Conservation (phyloP, 1,140 invertebrate genomes). For the Streblospio benedicti region DNA sequence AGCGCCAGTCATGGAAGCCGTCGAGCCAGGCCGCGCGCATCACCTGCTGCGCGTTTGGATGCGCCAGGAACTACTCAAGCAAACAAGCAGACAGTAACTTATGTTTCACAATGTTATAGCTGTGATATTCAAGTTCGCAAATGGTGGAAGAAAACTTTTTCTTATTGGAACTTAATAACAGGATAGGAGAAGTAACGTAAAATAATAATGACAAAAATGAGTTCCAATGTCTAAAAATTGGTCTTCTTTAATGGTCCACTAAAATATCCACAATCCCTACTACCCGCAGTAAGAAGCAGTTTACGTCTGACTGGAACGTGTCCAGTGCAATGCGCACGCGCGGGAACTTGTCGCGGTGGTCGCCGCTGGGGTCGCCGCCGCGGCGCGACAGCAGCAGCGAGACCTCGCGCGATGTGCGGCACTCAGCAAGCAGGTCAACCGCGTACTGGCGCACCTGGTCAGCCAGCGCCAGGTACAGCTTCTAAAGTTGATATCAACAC, state of each 20-base stretch:
- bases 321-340: neutral
- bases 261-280: too few relatives aligned
- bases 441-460: constrained; percentile 70
- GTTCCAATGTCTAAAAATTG: too few relatives aligned
- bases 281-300: neutral
- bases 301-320: neutral
- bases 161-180: neutral
- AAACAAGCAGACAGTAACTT: neutral
- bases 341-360: neutral
- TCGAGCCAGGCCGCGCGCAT: neutral
- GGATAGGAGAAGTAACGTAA: neutral
- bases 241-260: too few relatives aligned
- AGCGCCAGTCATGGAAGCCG: neutral
- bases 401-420: constrained; percentile 72
- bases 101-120: neutral
- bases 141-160: neutral
- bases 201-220: neutral
- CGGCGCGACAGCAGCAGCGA: constrained; percentile 62
- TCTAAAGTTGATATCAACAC: too few relatives aligned
- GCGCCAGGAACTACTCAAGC: neutral
- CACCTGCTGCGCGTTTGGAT: neutral
- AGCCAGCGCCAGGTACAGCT: constrained; percentile 51
- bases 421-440: constrained; percentile 73
- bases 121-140: neutral
- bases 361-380: neutral